Evolutionary conservation across 2,888 invertebrate genomes (phyloP), one percentile per base, ranked within the genome.

Genomic region (Limnephilus lunatus): DNA sequence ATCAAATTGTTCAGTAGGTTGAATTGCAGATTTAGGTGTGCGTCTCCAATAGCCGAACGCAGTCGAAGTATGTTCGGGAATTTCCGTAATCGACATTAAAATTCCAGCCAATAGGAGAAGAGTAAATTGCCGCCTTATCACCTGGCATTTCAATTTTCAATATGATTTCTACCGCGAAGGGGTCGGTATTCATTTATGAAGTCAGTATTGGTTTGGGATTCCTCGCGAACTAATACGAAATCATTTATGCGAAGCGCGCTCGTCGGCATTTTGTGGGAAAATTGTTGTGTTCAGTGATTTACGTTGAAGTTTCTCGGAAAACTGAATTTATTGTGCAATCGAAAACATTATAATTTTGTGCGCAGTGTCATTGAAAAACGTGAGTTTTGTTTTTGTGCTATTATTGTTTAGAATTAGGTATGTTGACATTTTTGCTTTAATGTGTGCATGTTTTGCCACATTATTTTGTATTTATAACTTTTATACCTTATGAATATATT

Each of bases 111-210:
- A 88, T 88, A 19, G 80, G 25, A 53, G 14, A 32, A 88, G 35
- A 31, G 53, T 19, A 39, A 39, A n/a, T 88, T 88, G 80, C 88
- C 88, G 88, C 88, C 88, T 68, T 31, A 53, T 80, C 80, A 35
- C 35, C 68, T 88, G 68, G n/a, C 80, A 88, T 88, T 88, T 88
- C 86, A 86, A 86, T 44, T 88, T 88, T 88, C 86, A 86, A 86
- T 44, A 86, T 44, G 88, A 32, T 31, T 15, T 88, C 4, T 11
- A 25, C n/a, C 44, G 86, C 86, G 48, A 35, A 25, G 68, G n/a
- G n/a, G 39, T 39, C 0, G 9, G 39, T 39, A 9, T 7, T 39
- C 39, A 9, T 39, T 39, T 9, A 39, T 39, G 39, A 9, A 39
- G 68, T 68, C 68, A 68, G 68, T 68, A 68, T 68, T 68, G 68